Conservation (phyloP, 2,888 invertebrate species). For the Drosophila quinaria region DNA sequence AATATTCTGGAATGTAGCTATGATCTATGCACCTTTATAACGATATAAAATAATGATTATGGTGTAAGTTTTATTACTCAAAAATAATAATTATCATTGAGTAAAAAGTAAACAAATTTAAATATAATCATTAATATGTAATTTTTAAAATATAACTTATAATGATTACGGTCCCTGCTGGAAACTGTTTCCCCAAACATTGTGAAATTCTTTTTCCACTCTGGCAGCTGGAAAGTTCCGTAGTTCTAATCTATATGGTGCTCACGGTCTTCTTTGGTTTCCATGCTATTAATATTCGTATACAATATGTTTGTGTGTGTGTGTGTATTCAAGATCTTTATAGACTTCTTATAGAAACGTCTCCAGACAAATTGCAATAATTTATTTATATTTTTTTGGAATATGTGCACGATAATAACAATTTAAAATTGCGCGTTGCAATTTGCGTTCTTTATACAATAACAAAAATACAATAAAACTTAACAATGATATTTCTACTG, state of each 20-base stretch:
- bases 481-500: background rate
- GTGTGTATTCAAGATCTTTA: background rate
- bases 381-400: background rate
- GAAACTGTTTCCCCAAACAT: background rate
- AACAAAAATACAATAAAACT: too few species aligned
- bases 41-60: too few species aligned
- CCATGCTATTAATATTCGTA: constrained; percentile 7
- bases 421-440: constrained; percentile 6
- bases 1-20: too few species aligned
- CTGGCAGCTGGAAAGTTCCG: background rate
- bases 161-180: too few species aligned
- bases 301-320: background rate
- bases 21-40: too few species aligned
- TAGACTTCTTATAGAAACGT: background rate
- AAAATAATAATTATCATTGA: too few species aligned
- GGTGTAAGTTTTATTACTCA: too few species aligned
- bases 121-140: too few species aligned
- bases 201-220: background rate
- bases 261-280: background rate
- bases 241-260: constrained; percentile 7
- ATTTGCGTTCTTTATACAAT: background rate
- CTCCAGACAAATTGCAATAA: constrained; percentile 1
- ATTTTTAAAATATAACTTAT: too few species aligned
- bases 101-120: too few species aligned
- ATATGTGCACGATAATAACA: background rate